Conservation (phyloP, 2,888 invertebrate species). For the Siphlonurus alternatus region DNA sequence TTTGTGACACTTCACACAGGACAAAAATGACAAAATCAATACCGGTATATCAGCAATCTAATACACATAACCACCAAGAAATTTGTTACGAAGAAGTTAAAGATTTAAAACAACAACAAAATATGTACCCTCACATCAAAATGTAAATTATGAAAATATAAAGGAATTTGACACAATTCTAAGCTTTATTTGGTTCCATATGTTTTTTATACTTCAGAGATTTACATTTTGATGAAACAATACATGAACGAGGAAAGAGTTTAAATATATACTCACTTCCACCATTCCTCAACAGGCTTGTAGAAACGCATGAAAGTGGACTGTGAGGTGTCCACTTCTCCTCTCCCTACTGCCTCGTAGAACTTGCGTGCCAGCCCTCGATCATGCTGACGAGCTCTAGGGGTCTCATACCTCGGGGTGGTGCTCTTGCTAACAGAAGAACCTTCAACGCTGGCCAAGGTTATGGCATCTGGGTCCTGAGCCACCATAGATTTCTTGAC, state of each 20-base stretch:
- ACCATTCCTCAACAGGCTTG: constrained; percentile 62
- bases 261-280: constrained; percentile 48
- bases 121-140: no score
- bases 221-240: no score
- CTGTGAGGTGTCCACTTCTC: background rate
- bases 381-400: background rate
- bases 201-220: no score
- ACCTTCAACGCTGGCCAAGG: background rate
- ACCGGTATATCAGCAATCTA: no score
- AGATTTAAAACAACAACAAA: no score
- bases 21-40: no score
- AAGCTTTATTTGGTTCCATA: no score
- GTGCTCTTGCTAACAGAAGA: background rate
- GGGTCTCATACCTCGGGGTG: background rate
- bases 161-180: no score
- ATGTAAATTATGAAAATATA: no score
- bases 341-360: background rate
- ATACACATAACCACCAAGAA: no score
- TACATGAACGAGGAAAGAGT: background rate
- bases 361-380: background rate
- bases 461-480: background rate
- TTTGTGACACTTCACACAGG: no score
- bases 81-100: no score
- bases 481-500: background rate
- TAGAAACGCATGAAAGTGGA: constrained; percentile 20